Evolutionary conservation across 2,888 invertebrate genomes (phyloP), one percentile per base, ranked within the genome.

Genomic region (Pemphredon lugubris): DNA sequence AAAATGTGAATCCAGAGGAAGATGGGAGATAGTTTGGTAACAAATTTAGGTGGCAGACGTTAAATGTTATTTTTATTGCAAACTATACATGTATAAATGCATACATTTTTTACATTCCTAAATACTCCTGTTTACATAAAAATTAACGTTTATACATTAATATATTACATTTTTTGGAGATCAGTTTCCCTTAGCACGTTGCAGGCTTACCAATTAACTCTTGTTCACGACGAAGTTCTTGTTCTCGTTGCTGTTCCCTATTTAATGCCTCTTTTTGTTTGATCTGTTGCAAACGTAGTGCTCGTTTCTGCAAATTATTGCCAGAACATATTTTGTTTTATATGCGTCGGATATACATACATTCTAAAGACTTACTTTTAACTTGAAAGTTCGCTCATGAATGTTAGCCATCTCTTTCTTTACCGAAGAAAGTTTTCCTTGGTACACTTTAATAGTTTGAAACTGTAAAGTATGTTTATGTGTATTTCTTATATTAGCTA

Each of bases 31-130:
- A 20, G 82, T 86, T 2, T 89, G 91, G 92, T 81, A 89, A 92
- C 14, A 42, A 51, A 44, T 34, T 39, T n/a, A n/a, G 14, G n/a
- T 5, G n/a, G 21, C 6, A 40, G 1, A 40, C 21, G 21, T 58
- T 58, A n/a, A 13, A 55, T 9, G 48, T 42, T 39, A 26, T n/a
- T 50, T 71, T 61, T 74, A 76, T 32, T 97, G 97, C 90, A 93
- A 94, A 77, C 93, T 93, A 82, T 95, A 96, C 42, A 93, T 96
- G 0, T 65, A 69, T 57, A 71, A 73, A 63, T 72, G 61, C 45
- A 65, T 51, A 51, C 14, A 54, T 18, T 61, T 53, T 45, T 47
- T 58, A 55, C 44, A 32, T 54, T 64, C 40, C n/a, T 51, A 73
- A 18, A 37, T 14, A 21, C 48, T 20, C 5, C 23, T 30, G 13